Conservation (phyloP, 2,888 invertebrate genomes). For the Ecliptopera silaceata region DNA sequence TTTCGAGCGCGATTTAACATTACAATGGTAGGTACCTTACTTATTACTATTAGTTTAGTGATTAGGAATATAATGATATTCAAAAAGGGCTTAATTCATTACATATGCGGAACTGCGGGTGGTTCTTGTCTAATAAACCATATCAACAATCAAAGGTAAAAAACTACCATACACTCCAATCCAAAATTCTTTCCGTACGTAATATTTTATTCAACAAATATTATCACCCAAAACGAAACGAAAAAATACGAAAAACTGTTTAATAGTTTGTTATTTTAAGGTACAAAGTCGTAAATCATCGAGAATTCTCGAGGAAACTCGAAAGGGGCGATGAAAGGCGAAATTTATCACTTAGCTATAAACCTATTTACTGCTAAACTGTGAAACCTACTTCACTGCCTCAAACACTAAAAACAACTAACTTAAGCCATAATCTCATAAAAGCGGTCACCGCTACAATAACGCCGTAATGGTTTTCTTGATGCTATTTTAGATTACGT, state of each 20-base stretch:
- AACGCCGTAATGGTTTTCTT: background rate
- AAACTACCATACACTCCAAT: too few relatives aligned
- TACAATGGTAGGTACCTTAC: slow-evolving; percentile 58
- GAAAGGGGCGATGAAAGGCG: background rate
- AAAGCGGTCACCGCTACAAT: background rate
- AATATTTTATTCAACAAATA: background rate
- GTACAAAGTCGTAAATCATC: background rate
- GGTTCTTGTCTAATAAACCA: background rate
- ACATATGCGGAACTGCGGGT: slow-evolving; percentile 19
- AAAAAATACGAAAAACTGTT: too few relatives aligned
- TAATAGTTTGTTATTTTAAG: too few relatives aligned
- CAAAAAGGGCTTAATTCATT: slow-evolving; percentile 19
- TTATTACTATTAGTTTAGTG: slow-evolving; percentile 58
- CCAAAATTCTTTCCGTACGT: background rate
- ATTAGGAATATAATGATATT: slow-evolving; percentile 55
- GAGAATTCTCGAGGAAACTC: background rate
- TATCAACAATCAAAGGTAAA: too few relatives aligned
- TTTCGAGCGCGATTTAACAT: slow-evolving; percentile 58
- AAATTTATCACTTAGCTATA: slow-evolving; percentile 11
- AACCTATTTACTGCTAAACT: slow-evolving; percentile 4
- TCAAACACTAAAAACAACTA: background rate
- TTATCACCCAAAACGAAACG: too few relatives aligned
- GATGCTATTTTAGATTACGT: too few relatives aligned
- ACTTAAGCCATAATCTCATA: background rate
- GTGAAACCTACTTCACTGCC: slow-evolving; percentile 12